Evolutionary conservation across 2,888 invertebrate species (phyloP), one percentile per base, ranked within the genome.

Genomic region (Drosophila antonietae): DNA sequence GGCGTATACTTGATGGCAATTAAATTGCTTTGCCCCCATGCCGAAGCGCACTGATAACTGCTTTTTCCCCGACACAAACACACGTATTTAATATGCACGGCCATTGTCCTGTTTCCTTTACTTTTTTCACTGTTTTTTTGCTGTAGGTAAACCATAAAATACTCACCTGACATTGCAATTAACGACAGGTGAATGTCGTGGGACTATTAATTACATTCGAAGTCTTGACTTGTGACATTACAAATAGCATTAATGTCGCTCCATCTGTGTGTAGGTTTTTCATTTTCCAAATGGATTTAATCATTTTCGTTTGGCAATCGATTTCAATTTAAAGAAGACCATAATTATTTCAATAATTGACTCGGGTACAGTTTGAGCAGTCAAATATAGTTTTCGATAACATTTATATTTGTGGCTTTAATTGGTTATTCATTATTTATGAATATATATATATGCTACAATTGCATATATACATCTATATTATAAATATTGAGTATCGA

Each of bases 1-100:
- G 59, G 62, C 82, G 82, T 69, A 81, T 81, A 52, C 77, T 75
- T 75, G 66, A 73, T 85, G 43, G 33, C 69, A 68, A 61, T 76
- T 83, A 63, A 67, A 68, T 66, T 72, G 68, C 46, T 59, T 47
- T 20, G n/a, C 33, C 51, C 62, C 1, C 63, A 18, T 10, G 18
- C 43, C 43, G 43, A 10, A 4, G 44, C 15, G 18, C 55, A 37
- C 39, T 35, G 35, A 60, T 43, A 52, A 37, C 28, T 51, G 51
- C 31, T 33, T 23, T 35, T 47, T 47, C n/a, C n/a, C n/a, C 33
- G 56, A 37, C 10, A 18, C 23, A 46, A 39, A 33, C 7, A 35
- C 23, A 18, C 28, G 31, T 39, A 68, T 56, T 39, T 47, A 39
- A 15, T 37, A 65, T 55, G 23, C 46, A 15, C 23, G 18, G 46